Evolutionary conservation across 2,888 invertebrate genomes (phyloP).

Genomic region (Dusona sp.): DNA sequence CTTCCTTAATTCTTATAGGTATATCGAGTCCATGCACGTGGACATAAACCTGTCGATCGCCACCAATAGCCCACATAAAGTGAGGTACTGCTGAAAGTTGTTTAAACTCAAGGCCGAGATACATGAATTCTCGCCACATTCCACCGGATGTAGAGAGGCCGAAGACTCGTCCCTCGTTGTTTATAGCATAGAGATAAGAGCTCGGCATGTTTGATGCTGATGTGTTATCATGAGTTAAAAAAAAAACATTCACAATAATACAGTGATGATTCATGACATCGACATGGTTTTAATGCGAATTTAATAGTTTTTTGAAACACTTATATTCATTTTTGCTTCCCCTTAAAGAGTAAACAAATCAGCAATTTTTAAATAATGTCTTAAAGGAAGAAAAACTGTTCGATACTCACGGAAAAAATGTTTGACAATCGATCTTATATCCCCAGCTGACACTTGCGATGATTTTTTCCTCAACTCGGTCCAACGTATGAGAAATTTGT

Average conservation of each 20-base stretch:
- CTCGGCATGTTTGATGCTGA: slow-evolving; percentile 87
- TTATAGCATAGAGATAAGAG: slow-evolving; percentile 92
- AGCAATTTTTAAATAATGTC: not conserved
- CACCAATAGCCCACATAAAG: slow-evolving; percentile 96
- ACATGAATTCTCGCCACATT: slow-evolving; percentile 94
- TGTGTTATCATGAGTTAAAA: not conserved
- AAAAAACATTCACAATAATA: slow-evolving; percentile 3
- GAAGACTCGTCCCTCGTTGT: slow-evolving; percentile 95
- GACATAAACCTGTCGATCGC: slow-evolving; percentile 96
- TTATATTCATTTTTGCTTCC: not conserved
- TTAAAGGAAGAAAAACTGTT: not conserved
- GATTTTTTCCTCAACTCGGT: slow-evolving; percentile 11
- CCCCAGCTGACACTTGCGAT: not conserved
- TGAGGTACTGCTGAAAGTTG: slow-evolving; percentile 93
- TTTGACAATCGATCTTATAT: not conserved
- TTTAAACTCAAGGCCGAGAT: slow-evolving; percentile 95
- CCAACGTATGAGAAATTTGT: slow-evolving; percentile 12
- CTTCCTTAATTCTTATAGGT: slow-evolving; percentile 95
- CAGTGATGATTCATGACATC: not conserved
- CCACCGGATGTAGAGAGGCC: slow-evolving; percentile 92
- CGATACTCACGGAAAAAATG: slow-evolving; percentile 1
- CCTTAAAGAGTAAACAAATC: not conserved
- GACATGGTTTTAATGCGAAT: not conserved
- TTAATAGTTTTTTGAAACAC: not conserved
- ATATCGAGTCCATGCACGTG: slow-evolving; percentile 96